A percentile compares a stretch with the other conserved stretches of the same genome.
Evolutionary conservation across 2,888 invertebrate species (phyloP).

Genomic region (Lasius platythorax): DNA sequence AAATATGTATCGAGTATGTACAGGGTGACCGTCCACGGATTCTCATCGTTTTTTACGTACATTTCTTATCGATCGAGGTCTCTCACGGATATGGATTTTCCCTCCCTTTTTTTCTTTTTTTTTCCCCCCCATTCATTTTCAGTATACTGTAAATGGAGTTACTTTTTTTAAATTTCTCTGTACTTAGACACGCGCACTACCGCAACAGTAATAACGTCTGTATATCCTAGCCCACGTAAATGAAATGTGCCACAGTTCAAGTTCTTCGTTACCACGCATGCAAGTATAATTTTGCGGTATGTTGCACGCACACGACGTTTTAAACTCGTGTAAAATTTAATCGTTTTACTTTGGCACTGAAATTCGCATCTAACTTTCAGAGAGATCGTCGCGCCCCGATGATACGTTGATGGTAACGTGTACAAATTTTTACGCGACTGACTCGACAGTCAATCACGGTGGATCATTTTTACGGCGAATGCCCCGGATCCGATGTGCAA

Average conservation of each 20-base stretch:
- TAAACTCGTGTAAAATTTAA: not conserved
- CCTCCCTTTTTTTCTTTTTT: not conserved
- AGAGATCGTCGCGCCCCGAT: conserved; percentile 47
- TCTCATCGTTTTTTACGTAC: conserved; percentile 77
- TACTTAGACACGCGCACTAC: conserved; percentile 67
- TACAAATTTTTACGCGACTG: conserved; percentile 58
- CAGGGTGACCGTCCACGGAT: conserved; percentile 83
- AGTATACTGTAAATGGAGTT: conserved; percentile 21
- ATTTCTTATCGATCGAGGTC: conserved; percentile 72
- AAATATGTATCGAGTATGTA: conserved; percentile 83
- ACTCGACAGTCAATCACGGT: conserved; percentile 48
- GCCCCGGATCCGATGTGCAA: conserved; percentile 58
- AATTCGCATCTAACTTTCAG: conserved; percentile 24
- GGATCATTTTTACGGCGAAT: conserved; percentile 50
- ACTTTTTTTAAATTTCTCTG: conserved; percentile 61
- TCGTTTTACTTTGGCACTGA: not conserved
- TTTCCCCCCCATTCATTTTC: too few relatives aligned
- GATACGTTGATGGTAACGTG: conserved; percentile 47
- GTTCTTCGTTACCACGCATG: conserved; percentile 24
- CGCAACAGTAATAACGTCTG: conserved; percentile 33
- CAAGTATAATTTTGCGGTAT: conserved; percentile 55
- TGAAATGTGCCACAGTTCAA: conserved; percentile 61
- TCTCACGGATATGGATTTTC: conserved; percentile 61
- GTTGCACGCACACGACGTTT: conserved; percentile 57
- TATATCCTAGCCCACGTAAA: conserved; percentile 56